Conservation (phyloP, 2,888 invertebrate species). For the Leptura quadrifasciata region DNA sequence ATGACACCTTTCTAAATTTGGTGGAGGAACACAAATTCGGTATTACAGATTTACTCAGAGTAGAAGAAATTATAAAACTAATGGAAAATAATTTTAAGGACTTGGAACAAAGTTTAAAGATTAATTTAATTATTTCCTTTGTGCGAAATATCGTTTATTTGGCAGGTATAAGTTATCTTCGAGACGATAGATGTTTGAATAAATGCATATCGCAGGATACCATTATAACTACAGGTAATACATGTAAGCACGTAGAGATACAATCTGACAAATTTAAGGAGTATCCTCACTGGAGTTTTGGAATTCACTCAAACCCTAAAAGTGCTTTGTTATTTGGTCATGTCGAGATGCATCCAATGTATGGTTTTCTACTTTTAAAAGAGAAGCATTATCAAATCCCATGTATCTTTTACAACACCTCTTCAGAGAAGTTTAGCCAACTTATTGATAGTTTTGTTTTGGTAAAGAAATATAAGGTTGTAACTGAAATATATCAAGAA, state of each 20-base stretch:
- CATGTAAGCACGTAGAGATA: constrained; percentile 47
- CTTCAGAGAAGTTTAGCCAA: not conserved
- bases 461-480: constrained; percentile 48
- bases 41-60: constrained; percentile 25
- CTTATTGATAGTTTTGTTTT: constrained; percentile 49
- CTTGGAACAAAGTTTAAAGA: constrained; percentile 8
- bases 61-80: constrained; percentile 23
- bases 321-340: constrained; percentile 47
- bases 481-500: constrained; percentile 54
- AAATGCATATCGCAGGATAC: constrained; percentile 16
- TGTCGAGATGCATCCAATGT: constrained; percentile 44
- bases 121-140: not conserved
- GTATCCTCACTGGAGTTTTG: constrained; percentile 54
- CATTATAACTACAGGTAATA: constrained; percentile 44
- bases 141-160: not conserved
- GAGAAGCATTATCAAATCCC: constrained; percentile 47
- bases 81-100: constrained; percentile 31
- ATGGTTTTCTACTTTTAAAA: constrained; percentile 49
- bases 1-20: constrained; percentile 18
- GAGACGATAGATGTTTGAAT: constrained; percentile 26
- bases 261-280: constrained; percentile 30
- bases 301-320: constrained; percentile 48
- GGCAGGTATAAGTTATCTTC: not conserved
- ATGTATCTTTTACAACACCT: constrained; percentile 32
- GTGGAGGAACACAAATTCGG: constrained; percentile 18